These are phyloP conservation scores for Syngnathus rostellatus DNA, from an alignment of 2,797 vertebrate species.

Conservation along the genomic window DNA sequence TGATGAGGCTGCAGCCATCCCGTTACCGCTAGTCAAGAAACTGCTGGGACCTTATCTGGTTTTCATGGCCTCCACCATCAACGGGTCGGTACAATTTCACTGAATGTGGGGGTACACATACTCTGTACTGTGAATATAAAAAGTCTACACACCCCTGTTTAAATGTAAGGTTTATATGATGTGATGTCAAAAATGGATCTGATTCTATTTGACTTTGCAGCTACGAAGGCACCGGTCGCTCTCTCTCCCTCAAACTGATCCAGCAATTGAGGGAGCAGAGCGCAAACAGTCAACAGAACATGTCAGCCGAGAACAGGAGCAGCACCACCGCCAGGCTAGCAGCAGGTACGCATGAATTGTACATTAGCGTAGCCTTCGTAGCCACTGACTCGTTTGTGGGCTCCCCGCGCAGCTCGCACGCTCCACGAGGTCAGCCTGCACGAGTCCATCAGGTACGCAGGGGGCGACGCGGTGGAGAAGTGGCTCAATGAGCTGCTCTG, in stretches of 20 bases:
- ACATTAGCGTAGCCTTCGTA: not conserved
- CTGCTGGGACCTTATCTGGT: conserved; percentile 92
- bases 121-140: not conserved
- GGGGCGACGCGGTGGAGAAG: conserved; percentile 87
- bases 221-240: conserved; percentile 94
- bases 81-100: conserved; percentile 74
- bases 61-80: conserved; percentile 98
- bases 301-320: conserved; percentile 84
- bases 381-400: not conserved
- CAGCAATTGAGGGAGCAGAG: conserved; percentile 95
- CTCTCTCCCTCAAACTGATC: conserved; percentile 92
- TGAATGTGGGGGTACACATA: not conserved
- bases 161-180: not conserved
- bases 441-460: conserved; percentile 91
- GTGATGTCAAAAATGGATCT: not conserved
- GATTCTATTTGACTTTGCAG: conserved; percentile 48
- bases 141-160: not conserved
- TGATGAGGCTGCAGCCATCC: conserved; percentile 95
- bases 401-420: conserved; percentile 66
- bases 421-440: conserved; percentile 92
- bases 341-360: conserved; percentile 67
- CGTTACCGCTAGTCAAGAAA: conserved; percentile 89
- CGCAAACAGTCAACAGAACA: conserved; percentile 78
- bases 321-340: conserved; percentile 75
- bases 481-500: conserved; percentile 94